Percentiles rank a stretch among this genome's conserved stretches.
These are phyloP conservation scores for Eurypyga helias DNA, from an alignment of 2,113 vertebrate genomes.

Conservation along the genomic window DNA sequence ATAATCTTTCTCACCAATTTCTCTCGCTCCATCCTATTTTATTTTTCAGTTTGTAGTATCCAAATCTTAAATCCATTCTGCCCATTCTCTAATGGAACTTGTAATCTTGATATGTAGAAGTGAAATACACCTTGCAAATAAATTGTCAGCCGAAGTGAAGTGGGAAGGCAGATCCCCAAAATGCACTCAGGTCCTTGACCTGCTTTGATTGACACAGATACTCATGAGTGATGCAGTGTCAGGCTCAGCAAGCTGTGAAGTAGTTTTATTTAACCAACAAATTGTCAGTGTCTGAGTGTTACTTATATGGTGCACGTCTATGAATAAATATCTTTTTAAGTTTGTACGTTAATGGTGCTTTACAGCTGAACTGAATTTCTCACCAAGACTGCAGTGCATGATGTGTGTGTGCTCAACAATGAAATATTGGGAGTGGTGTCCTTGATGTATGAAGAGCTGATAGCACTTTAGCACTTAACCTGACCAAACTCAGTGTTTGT, in stretches of 20 bases:
- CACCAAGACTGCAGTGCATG: not conserved
- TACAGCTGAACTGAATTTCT: not conserved
- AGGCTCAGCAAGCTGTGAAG: constrained; percentile 23
- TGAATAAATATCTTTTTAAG: constrained; percentile 22
- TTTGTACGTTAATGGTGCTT: not conserved
- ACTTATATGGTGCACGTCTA: not conserved
- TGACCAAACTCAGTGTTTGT: not conserved
- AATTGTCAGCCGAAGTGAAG: not conserved
- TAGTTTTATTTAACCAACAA: constrained; percentile 19
- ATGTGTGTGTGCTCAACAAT: not conserved
- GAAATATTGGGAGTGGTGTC: not conserved
- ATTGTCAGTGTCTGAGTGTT: not conserved
- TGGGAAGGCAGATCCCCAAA: constrained; percentile 20
- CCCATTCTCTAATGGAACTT: not conserved
- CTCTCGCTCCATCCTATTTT: not conserved
- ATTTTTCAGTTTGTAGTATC: not conserved
- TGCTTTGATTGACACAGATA: constrained; percentile 42
- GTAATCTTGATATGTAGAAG: not conserved
- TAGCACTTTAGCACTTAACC: not conserved
- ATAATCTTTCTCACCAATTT: not conserved
- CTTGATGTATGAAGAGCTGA: not conserved
- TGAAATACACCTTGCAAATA: constrained; percentile 3
- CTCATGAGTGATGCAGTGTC: not conserved
- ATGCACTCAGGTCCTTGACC: not conserved
- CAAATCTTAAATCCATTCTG: not conserved